A percentile compares a stretch with the other conserved stretches of the same genome.
Evolutionary conservation across 2,888 invertebrate genomes (phyloP).

Genomic region (Eupelmus urozonus): DNA sequence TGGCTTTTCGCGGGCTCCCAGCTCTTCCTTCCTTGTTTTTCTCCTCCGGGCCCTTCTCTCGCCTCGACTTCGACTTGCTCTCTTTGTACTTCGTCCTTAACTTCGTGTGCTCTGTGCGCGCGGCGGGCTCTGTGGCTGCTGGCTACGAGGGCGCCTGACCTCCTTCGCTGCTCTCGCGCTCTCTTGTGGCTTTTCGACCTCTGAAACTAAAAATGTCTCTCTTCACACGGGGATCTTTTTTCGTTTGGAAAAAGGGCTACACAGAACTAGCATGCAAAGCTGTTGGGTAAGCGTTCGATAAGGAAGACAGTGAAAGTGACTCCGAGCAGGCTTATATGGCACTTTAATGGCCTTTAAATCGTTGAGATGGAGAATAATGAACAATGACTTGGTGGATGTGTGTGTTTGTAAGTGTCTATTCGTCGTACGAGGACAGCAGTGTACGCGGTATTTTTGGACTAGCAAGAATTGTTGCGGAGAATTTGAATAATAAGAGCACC

Average conservation of each 20-base stretch:
- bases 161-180: conserved; percentile 41
- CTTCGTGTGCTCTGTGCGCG: conserved; percentile 3
- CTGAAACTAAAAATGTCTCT: conserved; percentile 45
- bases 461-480: neutral
- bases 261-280: neutral
- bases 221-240: conserved; percentile 34
- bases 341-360: neutral
- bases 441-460: neutral
- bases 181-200: conserved; percentile 30
- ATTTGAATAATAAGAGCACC: neutral
- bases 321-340: neutral
- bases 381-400: no score
- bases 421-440: no score
- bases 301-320: conserved; percentile 42
- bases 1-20: conserved; percentile 8
- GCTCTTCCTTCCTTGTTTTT: conserved; percentile 40
- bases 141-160: conserved; percentile 22
- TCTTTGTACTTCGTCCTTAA: conserved; percentile 16
- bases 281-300: conserved; percentile 10
- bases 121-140: neutral
- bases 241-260: neutral
- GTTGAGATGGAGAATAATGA: conserved; percentile 5
- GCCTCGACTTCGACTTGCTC: conserved; percentile 51
- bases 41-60: conserved; percentile 15
- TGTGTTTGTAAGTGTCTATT: neutral